Conservation (phyloP, 2,113 vertebrate species). For the Brevimyrus niger region DNA sequence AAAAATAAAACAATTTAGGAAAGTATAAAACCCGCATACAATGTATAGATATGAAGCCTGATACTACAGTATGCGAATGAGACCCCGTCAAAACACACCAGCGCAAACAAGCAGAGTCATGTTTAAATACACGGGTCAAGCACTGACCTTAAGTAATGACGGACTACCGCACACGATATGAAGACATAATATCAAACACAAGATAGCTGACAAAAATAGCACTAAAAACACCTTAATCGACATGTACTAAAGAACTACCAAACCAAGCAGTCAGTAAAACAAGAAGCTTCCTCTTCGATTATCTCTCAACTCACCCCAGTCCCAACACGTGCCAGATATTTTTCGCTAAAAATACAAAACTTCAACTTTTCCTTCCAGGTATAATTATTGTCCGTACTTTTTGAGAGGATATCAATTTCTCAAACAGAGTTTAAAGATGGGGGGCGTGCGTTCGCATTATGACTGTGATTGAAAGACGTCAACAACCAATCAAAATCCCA, state of each 20-base stretch:
- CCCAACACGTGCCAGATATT: not conserved
- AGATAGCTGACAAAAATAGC: not conserved
- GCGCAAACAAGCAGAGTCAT: not conserved
- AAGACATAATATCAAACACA: not conserved
- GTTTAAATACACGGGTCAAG: not conserved
- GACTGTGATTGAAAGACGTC: not conserved
- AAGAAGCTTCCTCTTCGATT: not conserved
- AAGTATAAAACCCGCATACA: not conserved
- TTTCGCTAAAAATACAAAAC: not conserved
- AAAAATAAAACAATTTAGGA: not conserved
- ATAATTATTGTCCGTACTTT: slow-evolving; percentile 18
- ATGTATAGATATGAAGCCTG: not conserved
- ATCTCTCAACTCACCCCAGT: slow-evolving; percentile 47
- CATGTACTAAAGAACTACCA: not conserved
- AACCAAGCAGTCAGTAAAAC: not conserved
- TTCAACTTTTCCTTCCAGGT: not conserved
- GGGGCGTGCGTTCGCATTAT: slow-evolving; percentile 34
- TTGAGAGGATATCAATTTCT: slow-evolving; percentile 45
- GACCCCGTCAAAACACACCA: not conserved
- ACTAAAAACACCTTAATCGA: slow-evolving; percentile 30
- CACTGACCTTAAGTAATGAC: not conserved
- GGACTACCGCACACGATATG: not conserved
- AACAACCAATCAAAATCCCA: slow-evolving; percentile 37
- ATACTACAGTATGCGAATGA: not conserved
- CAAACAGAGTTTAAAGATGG: slow-evolving; percentile 43